Evolutionary conservation across 1,140 invertebrate species (phyloP).

Genomic region (Drosophila leontia): DNA sequence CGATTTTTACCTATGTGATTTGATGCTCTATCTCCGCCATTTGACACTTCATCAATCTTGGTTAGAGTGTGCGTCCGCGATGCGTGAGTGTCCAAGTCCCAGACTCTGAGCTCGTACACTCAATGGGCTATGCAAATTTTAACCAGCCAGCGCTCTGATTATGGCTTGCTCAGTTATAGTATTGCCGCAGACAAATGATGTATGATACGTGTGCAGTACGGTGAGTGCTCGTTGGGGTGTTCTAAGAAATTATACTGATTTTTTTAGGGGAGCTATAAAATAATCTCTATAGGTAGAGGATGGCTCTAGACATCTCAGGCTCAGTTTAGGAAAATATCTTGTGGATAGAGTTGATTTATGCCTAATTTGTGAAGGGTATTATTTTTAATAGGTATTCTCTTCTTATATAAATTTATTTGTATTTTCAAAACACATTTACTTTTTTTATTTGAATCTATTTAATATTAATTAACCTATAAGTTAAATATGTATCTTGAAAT

Average conservation of each 20-base stretch:
- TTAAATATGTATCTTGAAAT: too few relatives aligned
- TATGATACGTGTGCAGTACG: slow-evolving; percentile 29
- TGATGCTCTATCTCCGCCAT: slow-evolving; percentile 40
- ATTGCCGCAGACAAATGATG: slow-evolving; percentile 21
- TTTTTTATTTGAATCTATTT: too few relatives aligned
- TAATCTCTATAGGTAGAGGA: too few relatives aligned
- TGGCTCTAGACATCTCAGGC: too few relatives aligned
- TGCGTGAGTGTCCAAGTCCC: slow-evolving; percentile 45
- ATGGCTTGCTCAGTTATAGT: slow-evolving; percentile 25
- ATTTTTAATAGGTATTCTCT: too few relatives aligned
- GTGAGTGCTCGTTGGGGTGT: background rate
- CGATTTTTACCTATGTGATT: slow-evolving; percentile 3
- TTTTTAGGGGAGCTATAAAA: too few relatives aligned
- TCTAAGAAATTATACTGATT: background rate
- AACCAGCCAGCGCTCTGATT: slow-evolving; percentile 41
- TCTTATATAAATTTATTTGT: too few relatives aligned
- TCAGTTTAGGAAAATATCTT: too few relatives aligned
- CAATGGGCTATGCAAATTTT: slow-evolving; percentile 58
- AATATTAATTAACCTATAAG: too few relatives aligned
- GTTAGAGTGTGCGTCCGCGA: slow-evolving; percentile 37
- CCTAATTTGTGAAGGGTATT: too few relatives aligned
- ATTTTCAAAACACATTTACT: too few relatives aligned
- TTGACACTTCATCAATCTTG: slow-evolving; percentile 70
- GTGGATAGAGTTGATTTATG: too few relatives aligned
- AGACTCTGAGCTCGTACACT: slow-evolving; percentile 10